Evolutionary conservation across 2,888 invertebrate species (phyloP), one percentile per base, ranked within the genome.

Genomic region (Eupeodes luniger): DNA sequence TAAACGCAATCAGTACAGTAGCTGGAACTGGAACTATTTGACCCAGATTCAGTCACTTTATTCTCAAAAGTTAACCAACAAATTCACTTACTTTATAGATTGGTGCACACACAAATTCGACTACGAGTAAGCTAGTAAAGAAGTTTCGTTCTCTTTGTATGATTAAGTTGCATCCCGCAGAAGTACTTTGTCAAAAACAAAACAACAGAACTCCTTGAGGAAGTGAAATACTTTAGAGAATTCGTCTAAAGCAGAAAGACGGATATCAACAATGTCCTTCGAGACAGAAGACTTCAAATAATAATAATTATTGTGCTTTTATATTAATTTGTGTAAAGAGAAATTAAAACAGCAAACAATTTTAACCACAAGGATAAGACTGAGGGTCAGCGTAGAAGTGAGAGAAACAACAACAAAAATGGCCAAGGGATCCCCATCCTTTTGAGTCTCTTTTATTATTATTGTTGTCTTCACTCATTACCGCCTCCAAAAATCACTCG

Each of bases 51-150:
- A 55, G 9, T 55, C 55, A 77, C 16, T 81, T 55, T 66, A 47
- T 62, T 47, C 59, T 14, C 12, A 12, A 85, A 85, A 85, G 77
- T 85, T 85, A 81, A 77, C 85, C 67, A 62, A 85, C 81, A 47
- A 81, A 81, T 81, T 85, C 67, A 77, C 72, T 81, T 72, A 53
- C 57, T 40, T 4, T 27, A 59, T 59, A 34, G 2, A 27, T 12
- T 12, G 12, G 12, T 57, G 27, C 27, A 6, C 16, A 6, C 16
- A 19, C 5, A 10, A 10, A 53, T 16, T 4, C 19, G 5, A 27
- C 0, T 34, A 57, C 7, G 11, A 40, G 40, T 7, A 7, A 7
- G 40, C 40, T 40, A 16, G 2, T 16, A 14, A 16, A 19, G 7
- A 72, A 64, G 51, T 74, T 47, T 61, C 51, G 34, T 61, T 10